Conservation (phyloP, 2,113 vertebrate genomes). For the Phoxinus phoxinus region DNA sequence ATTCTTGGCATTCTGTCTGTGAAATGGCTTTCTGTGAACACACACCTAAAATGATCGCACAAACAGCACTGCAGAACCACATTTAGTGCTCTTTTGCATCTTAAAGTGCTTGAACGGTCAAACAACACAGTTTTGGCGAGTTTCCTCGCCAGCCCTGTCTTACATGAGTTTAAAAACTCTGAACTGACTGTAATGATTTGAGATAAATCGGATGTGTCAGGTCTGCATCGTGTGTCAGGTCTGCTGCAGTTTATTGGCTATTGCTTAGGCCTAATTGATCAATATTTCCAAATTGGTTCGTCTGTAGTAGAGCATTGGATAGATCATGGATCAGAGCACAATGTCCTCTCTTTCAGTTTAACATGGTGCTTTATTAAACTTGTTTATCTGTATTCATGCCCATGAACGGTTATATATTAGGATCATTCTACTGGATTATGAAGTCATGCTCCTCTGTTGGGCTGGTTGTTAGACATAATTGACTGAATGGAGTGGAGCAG, state of each 20-base stretch:
- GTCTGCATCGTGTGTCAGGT: too few relatives aligned
- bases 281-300: neutral
- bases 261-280: neutral
- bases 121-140: too few relatives aligned
- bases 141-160: too few relatives aligned
- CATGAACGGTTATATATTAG: conserved; percentile 31
- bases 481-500: conserved; percentile 50
- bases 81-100: too few relatives aligned
- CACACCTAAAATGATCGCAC: too few relatives aligned
- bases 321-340: conserved; percentile 5
- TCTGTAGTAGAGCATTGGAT: neutral
- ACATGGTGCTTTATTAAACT: conserved; percentile 1
- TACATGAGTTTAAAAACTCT: too few relatives aligned
- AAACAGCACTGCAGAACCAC: too few relatives aligned
- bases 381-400: conserved; percentile 39
- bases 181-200: too few relatives aligned
- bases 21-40: too few relatives aligned
- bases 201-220: too few relatives aligned
- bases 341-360: conserved; percentile 6
- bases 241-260: neutral
- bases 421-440: conserved; percentile 32
- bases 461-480: conserved; percentile 56
- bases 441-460: conserved; percentile 43
- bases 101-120: too few relatives aligned
- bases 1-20: too few relatives aligned